Evolutionary conservation across 2,797 vertebrate genomes (phyloP), one percentile per base, ranked within the genome.

Genomic region (Scolopax bukidnonensis): DNA sequence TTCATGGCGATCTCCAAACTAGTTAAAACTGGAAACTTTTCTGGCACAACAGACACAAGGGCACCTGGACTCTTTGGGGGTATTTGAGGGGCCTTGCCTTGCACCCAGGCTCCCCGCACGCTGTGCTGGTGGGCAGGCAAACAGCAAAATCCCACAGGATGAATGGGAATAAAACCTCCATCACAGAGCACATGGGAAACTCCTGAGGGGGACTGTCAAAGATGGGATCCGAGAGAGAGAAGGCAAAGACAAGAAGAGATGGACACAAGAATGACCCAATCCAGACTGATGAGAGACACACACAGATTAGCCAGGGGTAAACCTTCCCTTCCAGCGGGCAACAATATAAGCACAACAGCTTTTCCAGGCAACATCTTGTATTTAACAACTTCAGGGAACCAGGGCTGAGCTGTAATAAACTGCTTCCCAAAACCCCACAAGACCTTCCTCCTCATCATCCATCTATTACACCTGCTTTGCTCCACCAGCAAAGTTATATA

Each of bases 1-100:
- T 60, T 36, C 27, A 45, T 10, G 0, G 60, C 9, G 15, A 75
- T 69, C 47, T 32, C 47, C 59, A n/a, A 60, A 27, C 20, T 33
- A 16, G 17, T 16, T 41, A 21, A 33, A 75, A 50, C 16, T 1
- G 27, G 6, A 25, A 83, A 20, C 38, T 50, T 56, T 32, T 20
- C 32, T 9, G 28, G 33, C 33, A 36, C 23, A 32, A n/a, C 27
- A 47, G 47, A 33, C 33, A n/a, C 13, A 16, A 30, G 4, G 32
- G 10, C 53, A 18, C 15, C 25, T 11, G 2, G 2, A 9, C 50
- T 36, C 65, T 59, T 17, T 11, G 16, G 32, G 38, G 30, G 16
- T 67, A 25, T 19, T 48, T 54, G 5, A 6, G 2, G 0, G 3
- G 2, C 8, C 30, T 41, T 6, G 11, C n/a, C n/a, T 0, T 19